These are phyloP conservation scores for Aldrovandia affinis DNA, from an alignment of 2,797 vertebrate species.

Conservation along the genomic window DNA sequence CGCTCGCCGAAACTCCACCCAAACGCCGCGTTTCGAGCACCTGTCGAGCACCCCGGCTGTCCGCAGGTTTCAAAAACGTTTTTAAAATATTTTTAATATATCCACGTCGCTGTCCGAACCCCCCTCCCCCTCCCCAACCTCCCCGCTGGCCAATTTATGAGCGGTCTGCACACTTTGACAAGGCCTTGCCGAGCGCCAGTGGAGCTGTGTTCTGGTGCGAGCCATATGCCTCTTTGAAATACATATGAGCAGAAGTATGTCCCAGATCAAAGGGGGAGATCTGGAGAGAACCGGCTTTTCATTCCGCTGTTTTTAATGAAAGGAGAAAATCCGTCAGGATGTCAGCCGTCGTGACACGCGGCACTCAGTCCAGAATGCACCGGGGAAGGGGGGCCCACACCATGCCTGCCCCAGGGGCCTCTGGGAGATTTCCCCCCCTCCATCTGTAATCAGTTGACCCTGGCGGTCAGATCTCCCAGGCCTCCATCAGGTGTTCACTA, in stretches of 20 bases:
- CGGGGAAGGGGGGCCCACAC: no score
- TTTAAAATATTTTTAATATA: neutral
- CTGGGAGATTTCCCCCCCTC: neutral
- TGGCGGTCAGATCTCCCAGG: neutral
- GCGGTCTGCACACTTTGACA: neutral
- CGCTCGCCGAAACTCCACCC: neutral
- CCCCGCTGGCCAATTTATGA: neutral
- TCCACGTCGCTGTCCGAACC: neutral
- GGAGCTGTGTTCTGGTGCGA: neutral
- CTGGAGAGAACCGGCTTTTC: neutral
- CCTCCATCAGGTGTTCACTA: neutral
- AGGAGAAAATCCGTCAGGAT: neutral
- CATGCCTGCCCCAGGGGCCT: neutral
- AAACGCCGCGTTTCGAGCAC: neutral
- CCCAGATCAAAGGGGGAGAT: slow-evolving; percentile 9
- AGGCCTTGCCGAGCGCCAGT: neutral
- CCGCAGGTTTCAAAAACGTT: neutral
- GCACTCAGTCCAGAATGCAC: neutral
- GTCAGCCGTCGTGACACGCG: neutral
- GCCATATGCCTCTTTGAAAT: slow-evolving; percentile 9
- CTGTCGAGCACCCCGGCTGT: neutral
- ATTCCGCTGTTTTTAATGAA: neutral
- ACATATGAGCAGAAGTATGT: neutral
- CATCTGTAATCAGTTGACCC: slow-evolving; percentile 15
- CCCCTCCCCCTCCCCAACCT: neutral